Base-by-base conservation (phyloP, 1,140 invertebrate genomes). In the Micrasema minimum region DNA sequence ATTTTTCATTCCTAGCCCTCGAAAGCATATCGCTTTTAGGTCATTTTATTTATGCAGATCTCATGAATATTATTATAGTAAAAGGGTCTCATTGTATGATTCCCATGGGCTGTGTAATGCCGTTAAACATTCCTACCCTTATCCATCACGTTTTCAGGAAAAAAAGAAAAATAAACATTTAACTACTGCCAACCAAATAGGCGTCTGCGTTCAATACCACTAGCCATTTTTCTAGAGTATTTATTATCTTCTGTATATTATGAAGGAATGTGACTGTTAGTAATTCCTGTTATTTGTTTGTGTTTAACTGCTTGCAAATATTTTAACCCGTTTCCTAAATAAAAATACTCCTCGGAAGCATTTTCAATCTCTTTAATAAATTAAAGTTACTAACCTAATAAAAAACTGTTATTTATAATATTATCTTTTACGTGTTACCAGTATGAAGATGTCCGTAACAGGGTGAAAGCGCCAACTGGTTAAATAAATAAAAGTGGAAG, bases 11-110 rank as follows among this genome's bases (percentile, higher is more conserved):
- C 46, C 46, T 31, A 31, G 2, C 14, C 14, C 46, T 48, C 18
- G 46, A 10, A 48, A 20, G 46, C n/a, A 9, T 59, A 59, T 22
- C 20, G 55, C 38, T 41, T 31, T 20, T 9, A 41, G 55, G 10
- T 59, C 55, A 59, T 38, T 59, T 59, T 59, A 53, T 41, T 59
- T 59, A 38, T 38, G 55, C 37, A 59, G 7, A 59, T 41, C 55
- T 41, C 55, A 41, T 59, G 14, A 59, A 59, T 59, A 59, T 41
- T 20, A 20, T 22, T 41, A n/a, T 59, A 59, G 55, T 43, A 20
- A 37, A 59, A 59, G 37, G 37, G 37, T 59, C 55, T 11, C 16
- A 41, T 41, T 59, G 35, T 59, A 12, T 22, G 55, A 59, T 59
- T 51, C 55, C 55, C 37, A 2, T 1, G 35, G 55, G 55, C 9